Evolutionary conservation across 2,797 vertebrate species (phyloP), one percentile per base, ranked within the genome.

Genomic region (Thalassophryne amazonica): DNA sequence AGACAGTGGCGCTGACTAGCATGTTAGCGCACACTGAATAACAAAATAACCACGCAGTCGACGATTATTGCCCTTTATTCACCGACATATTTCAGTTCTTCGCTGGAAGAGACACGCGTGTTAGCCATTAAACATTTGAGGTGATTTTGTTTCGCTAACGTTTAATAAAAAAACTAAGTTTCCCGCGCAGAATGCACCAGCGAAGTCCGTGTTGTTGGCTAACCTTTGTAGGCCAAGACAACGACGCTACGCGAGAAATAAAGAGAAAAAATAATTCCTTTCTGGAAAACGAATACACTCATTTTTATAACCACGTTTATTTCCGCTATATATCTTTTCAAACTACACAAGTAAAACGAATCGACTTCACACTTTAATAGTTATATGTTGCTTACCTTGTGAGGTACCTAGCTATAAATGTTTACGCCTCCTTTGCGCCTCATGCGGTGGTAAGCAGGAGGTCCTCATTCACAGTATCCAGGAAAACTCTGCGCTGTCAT

Each of bases 381-480:
- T 17, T 17, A 62, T 75, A 81, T 50, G 57, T 63, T 56, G 30
- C 66, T 80, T 80, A 79, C 76, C 79, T 87, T 38, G 59, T 64
- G 66, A 59, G 77, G 75, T 87, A 79, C 72, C 69, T 85, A 79
- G 86, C 85, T 86, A 54, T 76, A 72, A 81, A 76, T 91, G 90
- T 93, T 90, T 92, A 93, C 91, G 89, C 91, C 89, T 91, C 88
- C 85, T 83, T 91, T 95, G 93, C 93, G 92, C 94, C 93, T 93
- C 95, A 96, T 93, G 92, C 93, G 91, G 93, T 93, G 90, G 18
- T 89, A 92, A 92, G 86, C 93, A 93, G 90, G 93, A 88, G 91
- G 87, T 91, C 57, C 67, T 86, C 87, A 87, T 85, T 84, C 74
- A 75, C 80, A 48, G 75, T 49, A 62, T 40, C 83, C 78, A 86